A percentile compares a stretch with the other conserved stretches of the same genome.
phyloP scores from a whole-genome alignment of 2,888 invertebrate species.

The Mamestra brassicae region DNA sequence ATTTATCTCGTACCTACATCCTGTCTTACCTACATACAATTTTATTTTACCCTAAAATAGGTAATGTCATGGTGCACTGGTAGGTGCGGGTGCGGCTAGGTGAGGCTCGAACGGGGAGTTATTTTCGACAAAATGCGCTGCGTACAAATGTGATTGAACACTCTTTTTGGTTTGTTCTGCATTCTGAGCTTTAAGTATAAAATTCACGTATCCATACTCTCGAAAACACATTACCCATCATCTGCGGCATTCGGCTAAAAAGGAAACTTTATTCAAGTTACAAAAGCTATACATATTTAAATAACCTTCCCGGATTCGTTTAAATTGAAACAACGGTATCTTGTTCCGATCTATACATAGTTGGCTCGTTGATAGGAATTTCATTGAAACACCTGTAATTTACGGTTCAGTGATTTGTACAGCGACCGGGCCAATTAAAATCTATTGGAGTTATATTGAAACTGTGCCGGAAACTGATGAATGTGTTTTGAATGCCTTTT shows the following conservation, averaged over 20 bases:
- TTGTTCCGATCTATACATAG: conserved; percentile 11
- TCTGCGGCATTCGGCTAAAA: background rate
- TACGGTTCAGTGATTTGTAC: conserved; percentile 37
- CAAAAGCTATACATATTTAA: background rate
- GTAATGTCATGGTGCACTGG: too few relatives aligned
- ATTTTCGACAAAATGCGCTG: too few relatives aligned
- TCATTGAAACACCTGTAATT: conserved; percentile 50
- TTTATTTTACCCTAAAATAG: too few relatives aligned
- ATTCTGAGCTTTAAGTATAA: too few relatives aligned
- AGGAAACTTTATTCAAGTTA: background rate
- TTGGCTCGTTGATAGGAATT: conserved; percentile 36
- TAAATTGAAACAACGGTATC: conserved; percentile 32
- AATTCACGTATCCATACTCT: too few relatives aligned
- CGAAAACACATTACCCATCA: background rate
- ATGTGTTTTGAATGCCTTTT: background rate
- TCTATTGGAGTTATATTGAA: conserved; percentile 21
- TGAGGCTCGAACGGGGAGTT: too few relatives aligned
- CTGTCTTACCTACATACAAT: too few relatives aligned
- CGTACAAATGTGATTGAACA: too few relatives aligned
- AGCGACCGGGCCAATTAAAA: conserved; percentile 22
- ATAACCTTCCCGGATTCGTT: conserved; percentile 8
- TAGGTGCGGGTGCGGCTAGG: too few relatives aligned
- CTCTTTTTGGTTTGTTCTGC: too few relatives aligned
- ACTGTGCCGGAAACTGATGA: background rate
- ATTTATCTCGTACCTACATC: too few relatives aligned